Conservation (phyloP, 2,797 vertebrate genomes). For the Myotis vivesi region DNA sequence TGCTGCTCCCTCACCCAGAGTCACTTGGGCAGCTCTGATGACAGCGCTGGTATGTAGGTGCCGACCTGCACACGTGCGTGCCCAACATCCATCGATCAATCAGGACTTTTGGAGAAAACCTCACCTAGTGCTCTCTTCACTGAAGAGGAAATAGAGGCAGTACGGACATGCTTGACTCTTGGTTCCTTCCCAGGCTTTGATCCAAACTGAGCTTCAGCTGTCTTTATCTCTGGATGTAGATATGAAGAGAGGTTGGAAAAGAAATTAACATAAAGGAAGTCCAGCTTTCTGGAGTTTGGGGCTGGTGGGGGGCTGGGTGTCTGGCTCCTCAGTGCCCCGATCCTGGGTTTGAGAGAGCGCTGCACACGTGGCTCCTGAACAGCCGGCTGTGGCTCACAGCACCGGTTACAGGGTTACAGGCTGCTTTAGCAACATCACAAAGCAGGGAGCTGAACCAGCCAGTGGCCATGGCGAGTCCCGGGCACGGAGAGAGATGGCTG, state of each 20-base stretch:
- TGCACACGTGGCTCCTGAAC: fast-evolving
- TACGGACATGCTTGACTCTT: neutral
- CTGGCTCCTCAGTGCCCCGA: neutral
- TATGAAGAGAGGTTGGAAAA: neutral
- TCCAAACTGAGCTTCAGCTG: neutral
- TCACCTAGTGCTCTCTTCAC: neutral
- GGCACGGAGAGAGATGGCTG: neutral
- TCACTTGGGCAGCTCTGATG: neutral
- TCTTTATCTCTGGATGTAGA: neutral
- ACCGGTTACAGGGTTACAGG: neutral
- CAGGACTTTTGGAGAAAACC: neutral
- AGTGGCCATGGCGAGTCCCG: neutral
- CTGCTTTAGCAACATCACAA: neutral
- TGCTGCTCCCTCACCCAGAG: fast-evolving
- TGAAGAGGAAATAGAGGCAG: neutral
- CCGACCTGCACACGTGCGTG: neutral
- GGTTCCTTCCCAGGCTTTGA: neutral
- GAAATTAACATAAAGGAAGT: neutral
- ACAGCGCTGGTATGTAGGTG: neutral
- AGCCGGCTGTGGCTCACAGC: neutral
- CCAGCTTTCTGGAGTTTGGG: neutral
- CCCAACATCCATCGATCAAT: neutral
- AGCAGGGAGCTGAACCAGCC: neutral
- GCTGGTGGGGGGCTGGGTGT: neutral
- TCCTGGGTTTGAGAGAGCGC: neutral